Conservation (phyloP, 2,113 vertebrate species). For the Eudyptes chrysolophus region DNA sequence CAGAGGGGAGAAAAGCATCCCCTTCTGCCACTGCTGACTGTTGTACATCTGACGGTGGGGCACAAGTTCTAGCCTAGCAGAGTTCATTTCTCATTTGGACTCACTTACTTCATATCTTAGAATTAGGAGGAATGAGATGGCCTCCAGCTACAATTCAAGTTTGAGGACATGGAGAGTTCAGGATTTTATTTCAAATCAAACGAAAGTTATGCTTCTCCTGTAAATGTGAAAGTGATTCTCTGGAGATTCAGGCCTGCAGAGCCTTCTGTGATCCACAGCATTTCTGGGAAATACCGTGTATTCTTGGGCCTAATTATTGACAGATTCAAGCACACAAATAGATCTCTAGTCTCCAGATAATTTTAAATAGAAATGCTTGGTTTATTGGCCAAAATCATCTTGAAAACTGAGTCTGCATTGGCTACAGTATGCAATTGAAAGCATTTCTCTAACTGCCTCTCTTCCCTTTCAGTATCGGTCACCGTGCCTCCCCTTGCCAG, state of each 20-base stretch:
- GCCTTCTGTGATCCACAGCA: neutral
- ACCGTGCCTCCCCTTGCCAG: neutral
- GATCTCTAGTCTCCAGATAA: neutral
- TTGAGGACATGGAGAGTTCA: neutral
- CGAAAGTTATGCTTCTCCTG: neutral
- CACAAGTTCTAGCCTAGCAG: neutral
- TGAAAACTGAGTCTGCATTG: neutral
- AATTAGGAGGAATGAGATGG: neutral
- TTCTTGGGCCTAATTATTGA: neutral
- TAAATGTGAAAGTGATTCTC: neutral
- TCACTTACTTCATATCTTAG: neutral
- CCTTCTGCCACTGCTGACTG: neutral
- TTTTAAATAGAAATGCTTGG: neutral
- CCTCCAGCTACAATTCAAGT: neutral
- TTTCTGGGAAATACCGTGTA: neutral
- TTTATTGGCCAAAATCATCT: neutral
- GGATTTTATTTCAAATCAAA: neutral
- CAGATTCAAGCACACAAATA: neutral
- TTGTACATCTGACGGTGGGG: rapidly evolving
- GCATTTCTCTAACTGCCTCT: neutral
- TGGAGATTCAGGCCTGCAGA: neutral
- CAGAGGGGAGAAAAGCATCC: neutral
- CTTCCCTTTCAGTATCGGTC: neutral
- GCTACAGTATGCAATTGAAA: neutral
- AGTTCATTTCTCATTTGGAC: neutral